phyloP scores from a whole-genome alignment of 2,888 invertebrate species.

The Tolmerus cingulatus region DNA sequence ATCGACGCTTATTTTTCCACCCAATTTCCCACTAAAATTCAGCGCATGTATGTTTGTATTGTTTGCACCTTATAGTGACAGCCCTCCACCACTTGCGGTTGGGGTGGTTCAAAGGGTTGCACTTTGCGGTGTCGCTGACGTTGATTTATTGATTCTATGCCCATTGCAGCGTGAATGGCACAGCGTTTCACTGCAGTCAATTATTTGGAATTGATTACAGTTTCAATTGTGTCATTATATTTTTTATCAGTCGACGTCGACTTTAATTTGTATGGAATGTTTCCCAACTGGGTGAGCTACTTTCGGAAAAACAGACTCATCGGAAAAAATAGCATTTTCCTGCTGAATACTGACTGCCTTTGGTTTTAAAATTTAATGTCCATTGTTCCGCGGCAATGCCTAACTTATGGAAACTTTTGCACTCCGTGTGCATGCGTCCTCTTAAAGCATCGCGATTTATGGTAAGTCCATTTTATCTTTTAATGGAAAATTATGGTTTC shows the following conservation, averaged over 20 bases:
- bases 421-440: background rate
- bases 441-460: background rate
- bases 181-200: conserved; percentile 17
- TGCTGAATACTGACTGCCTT: background rate
- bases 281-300: background rate
- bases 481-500: background rate
- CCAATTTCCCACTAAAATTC: conserved; percentile 16
- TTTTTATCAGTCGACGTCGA: background rate
- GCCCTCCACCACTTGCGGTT: background rate
- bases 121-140: conserved; percentile 24
- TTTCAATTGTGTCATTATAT: conserved; percentile 12
- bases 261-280: background rate
- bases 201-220: conserved; percentile 29
- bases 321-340: background rate
- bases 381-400: background rate
- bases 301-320: background rate
- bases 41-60: conserved; percentile 14
- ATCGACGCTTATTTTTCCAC: conserved; percentile 6
- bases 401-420: background rate
- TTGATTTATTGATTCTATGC: conserved; percentile 17
- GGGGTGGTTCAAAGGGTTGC: conserved; percentile 24
- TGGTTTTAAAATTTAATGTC: background rate
- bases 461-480: background rate
- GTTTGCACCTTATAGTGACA: conserved; percentile 24
- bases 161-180: conserved; percentile 1